Evolutionary conservation across 2,888 invertebrate species (phyloP), one percentile per base, ranked within the genome.

Genomic region (Boloria selene): DNA sequence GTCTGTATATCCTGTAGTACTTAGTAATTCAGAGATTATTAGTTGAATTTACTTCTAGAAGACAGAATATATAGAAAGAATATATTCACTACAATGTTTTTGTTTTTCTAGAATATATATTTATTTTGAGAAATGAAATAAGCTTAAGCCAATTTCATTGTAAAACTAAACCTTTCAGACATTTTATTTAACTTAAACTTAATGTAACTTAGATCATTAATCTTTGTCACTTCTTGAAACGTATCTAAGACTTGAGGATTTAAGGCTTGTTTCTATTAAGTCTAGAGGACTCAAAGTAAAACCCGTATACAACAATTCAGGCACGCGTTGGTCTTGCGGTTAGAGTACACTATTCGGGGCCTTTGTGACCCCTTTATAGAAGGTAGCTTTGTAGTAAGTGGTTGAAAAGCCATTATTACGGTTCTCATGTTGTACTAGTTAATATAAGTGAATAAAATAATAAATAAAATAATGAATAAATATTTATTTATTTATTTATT

Each of bases 331-430:
- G 52, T 58, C 53, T 66, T 62, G 51, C 52, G 55, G 61, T 55
- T 26, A 60, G 54, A 31, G 49, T 66, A 53, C 42, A 49, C 17
- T 51, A 6, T 52, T 53, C 31, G 26, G 42, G 22, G 44, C 38
- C 63, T 54, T 67, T 63, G 59, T 60, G 59, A 44, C 59, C 54
- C 59, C 45, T 60, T 58, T 60, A 17, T 31, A 60, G 16, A 26
- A 62, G 44, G 52, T 56, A 31, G 54, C 47, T 47, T 56, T 55
- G 54, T 67, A 50, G 54, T 63, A 42, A 53, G 51, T 16, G 54
- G 55, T 52, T 52, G 58, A 59, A 63, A 49, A 50, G 31, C 59
- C 54, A 63, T 59, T 59, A 54, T 54, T 63, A 63, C 38, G 54
- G 53, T 63, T 31, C 59, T 54, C 18, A 59, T 31, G 58, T 49